A percentile compares a stretch with the other conserved stretches of the same genome.
phyloP scores from a whole-genome alignment of 2,113 vertebrate genomes.

The Origma solitaria region DNA sequence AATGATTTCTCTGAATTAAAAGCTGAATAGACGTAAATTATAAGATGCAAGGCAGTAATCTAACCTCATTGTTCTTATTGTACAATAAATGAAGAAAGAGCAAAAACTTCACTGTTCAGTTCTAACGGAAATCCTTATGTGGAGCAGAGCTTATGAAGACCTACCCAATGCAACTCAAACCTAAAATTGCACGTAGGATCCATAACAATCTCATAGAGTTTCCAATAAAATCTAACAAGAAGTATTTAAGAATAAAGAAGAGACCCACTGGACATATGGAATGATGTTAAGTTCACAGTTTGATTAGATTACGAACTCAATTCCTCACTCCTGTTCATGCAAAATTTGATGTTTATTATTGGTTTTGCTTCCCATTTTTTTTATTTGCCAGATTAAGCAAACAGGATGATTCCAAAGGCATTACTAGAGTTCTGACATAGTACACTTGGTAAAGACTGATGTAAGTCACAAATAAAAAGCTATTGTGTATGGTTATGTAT shows the following conservation, averaged over 20 bases:
- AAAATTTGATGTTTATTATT: background rate
- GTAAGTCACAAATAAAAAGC: background rate
- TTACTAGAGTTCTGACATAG: background rate
- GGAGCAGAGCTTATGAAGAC: background rate
- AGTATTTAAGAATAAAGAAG: background rate
- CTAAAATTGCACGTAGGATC: background rate
- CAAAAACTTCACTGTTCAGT: background rate
- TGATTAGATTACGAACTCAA: background rate
- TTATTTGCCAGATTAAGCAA: background rate
- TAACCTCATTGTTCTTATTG: slow-evolving; percentile 20
- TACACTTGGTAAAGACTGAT: background rate
- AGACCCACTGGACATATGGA: background rate
- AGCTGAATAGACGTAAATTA: slow-evolving; percentile 25
- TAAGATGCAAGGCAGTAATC: slow-evolving; percentile 26
- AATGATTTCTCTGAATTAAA: slow-evolving; percentile 39
- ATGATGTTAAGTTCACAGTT: background rate
- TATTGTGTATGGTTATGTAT: background rate
- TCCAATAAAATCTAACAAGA: background rate
- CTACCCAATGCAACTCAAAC: background rate
- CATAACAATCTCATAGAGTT: background rate
- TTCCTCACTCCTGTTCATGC: background rate
- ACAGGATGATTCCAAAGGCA: background rate
- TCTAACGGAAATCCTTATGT: background rate
- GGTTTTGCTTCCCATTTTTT: background rate
- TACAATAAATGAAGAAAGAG: slow-evolving; percentile 6